Base-by-base conservation (phyloP, 1,140 invertebrate genomes). In the Nylanderia fulva region DNA sequence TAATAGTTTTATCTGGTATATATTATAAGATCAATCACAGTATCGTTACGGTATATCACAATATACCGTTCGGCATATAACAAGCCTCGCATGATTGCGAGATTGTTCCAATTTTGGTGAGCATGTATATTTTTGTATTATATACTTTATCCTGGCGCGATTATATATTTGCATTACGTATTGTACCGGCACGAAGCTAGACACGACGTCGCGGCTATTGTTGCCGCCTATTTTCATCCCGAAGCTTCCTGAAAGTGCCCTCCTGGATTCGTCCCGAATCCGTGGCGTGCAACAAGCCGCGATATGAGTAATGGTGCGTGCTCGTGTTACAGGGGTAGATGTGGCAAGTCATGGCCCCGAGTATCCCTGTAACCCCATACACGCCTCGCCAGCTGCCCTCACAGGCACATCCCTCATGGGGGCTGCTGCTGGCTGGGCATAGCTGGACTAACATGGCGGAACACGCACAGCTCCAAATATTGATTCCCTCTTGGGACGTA, bases 271-370 rank as follows among this genome's bases (percentile, higher is more conserved):
- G 72, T 85, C 63, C 90, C 60, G 90, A 88, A 88, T 91, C 88
- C 92, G 88, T 93, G 90, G 89, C 91, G 91, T 90, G 91, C 91
- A 93, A 91, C 91, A 90, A 93, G 93, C 91, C 91, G 89, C 89
- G 93, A 93, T 94, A 94, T 94, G 94, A 94, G 93, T 94, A 94
- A 94, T 94, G 93, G 93, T 94, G 93, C 92, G 93, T 94, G 93
- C 92, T 91, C 91, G 90, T 91, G 90, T 94, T 92, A 89, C 61
- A 92, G 93, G 93, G 93, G 93, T 92, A 87, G 91, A 91, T 94
- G 84, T 92, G 64, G 93, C 93, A 93, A 94, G 94, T 94, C 94
- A 94, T 90, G 90, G 90, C 91, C 76, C 92, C 91, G 90, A 93
- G 92, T 93, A 92, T 92, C 91, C 91, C 91, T 90, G 66, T 88